Percentiles rank a stretch among this genome's conserved stretches.
phyloP scores from a whole-genome alignment of 2,888 invertebrate genomes.

The Lasius fuliginosus region DNA sequence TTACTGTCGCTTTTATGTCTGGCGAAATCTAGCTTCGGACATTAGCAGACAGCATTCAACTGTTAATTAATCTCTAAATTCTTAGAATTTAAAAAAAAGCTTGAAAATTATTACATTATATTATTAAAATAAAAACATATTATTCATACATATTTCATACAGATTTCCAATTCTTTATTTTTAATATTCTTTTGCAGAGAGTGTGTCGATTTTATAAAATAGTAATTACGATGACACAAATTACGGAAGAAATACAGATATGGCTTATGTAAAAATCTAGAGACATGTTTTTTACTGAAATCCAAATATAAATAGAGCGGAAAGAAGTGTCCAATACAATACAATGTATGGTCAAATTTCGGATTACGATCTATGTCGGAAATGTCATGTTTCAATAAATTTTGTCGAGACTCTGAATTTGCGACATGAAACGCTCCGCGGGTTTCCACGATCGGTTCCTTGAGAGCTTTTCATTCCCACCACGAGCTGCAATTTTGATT shows the following conservation, averaged over 20 bases:
- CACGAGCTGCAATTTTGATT: slow-evolving; percentile 53
- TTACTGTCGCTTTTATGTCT: slow-evolving; percentile 38
- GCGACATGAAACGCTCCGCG: slow-evolving; percentile 5
- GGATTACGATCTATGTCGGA: background rate
- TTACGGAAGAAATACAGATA: background rate
- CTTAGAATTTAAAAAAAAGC: background rate
- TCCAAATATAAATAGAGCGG: background rate
- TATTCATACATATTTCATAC: background rate
- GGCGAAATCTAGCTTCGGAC: background rate
- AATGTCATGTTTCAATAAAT: slow-evolving; percentile 42
- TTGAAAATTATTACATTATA: background rate
- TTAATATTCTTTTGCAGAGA: background rate
- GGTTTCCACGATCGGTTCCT: slow-evolving; percentile 22
- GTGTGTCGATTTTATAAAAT: background rate
- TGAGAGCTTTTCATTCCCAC: slow-evolving; percentile 36
- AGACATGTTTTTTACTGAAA: background rate
- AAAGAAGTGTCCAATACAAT: background rate
- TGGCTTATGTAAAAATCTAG: background rate
- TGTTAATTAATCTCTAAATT: slow-evolving; percentile 11
- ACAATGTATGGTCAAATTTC: background rate
- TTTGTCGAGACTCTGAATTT: slow-evolving; percentile 23
- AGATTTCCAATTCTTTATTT: background rate
- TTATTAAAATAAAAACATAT: background rate
- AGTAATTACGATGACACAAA: background rate
- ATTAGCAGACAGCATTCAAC: background rate